These are phyloP conservation scores for Lethenteron reissneri DNA, from an alignment of 2,113 vertebrate genomes.

Conservation along the genomic window DNA sequence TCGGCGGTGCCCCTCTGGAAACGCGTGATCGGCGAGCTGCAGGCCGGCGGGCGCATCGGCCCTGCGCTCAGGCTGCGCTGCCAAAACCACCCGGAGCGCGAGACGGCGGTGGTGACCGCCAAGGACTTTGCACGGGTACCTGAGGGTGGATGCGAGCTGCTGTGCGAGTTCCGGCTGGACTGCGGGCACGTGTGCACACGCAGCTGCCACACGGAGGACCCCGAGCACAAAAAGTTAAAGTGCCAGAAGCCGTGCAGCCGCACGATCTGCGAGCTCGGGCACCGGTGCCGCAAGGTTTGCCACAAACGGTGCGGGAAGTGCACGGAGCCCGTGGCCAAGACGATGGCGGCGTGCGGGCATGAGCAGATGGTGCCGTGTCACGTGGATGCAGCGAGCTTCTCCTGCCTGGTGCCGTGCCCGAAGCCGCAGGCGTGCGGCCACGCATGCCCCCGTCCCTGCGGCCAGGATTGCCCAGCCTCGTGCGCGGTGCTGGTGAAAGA, in stretches of 20 bases:
- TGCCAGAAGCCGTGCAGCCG: constrained; percentile 51
- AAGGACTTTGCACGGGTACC: constrained; percentile 47
- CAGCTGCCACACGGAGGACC: constrained; percentile 63
- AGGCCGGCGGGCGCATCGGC: constrained; percentile 32
- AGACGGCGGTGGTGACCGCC: constrained; percentile 25
- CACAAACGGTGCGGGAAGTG: constrained; percentile 33
- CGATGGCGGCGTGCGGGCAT: constrained; percentile 39
- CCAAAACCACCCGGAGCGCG: constrained; percentile 55
- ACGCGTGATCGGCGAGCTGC: constrained; percentile 44
- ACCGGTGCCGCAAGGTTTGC: constrained; percentile 36
- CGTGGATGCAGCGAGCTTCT: constrained; percentile 21
- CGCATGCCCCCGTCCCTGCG: constrained; percentile 31
- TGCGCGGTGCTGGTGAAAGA: constrained; percentile 18
- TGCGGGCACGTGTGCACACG: constrained; percentile 65
- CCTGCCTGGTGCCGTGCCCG: constrained; percentile 35
- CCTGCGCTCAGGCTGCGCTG: constrained; percentile 36
- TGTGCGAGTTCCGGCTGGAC: constrained; percentile 48
- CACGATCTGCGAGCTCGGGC: constrained; percentile 35
- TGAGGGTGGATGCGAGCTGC: constrained; percentile 55
- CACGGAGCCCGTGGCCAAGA: constrained; percentile 33
- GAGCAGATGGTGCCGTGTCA: constrained; percentile 52
- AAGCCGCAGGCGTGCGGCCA: constrained; percentile 41
- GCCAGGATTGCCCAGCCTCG: constrained; percentile 21
- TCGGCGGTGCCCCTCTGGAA: constrained; percentile 48
- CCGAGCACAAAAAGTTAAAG: constrained; percentile 34